Base-by-base conservation (phyloP, 2,797 vertebrate species). In the Chrysocyon brachyurus region DNA sequence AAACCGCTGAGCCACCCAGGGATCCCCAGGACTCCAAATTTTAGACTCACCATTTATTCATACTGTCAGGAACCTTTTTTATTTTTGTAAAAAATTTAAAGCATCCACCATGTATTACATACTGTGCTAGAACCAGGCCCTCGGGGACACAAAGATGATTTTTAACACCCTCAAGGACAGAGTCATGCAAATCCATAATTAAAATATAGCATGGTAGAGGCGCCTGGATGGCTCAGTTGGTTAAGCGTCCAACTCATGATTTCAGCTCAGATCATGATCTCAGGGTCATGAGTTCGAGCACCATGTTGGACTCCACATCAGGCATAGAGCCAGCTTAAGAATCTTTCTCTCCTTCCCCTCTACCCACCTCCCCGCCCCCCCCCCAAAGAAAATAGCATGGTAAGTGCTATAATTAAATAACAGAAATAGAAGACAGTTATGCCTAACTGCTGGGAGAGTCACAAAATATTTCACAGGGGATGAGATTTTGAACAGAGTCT, bases 391-490 rank as follows among this genome's bases (percentile, higher is more conserved):
- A 68, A 68, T 17, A 33, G 19, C 73, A 64, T 11, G 16, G 28
- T 57, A 75, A 70, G 2, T 89, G 49, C 61, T 26, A 59, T 56
- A 70, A 91, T 85, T 57, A 73, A 93, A 73, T 12, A 84, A 70
- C 6, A 64, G 49, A 91, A 22, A 93, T 31, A 79, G 1, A 70
- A 87, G 36, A 87, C 1, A 63, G 46, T 31, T 90, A 84, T 8
- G 2, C 28, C 40, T 93, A 61, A 86, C n/a, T 63, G 52, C 93
- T 93, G 54, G 26, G 64, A 70, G n/a, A 87, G 40, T 84, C 46
- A 91, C 46, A 73, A 91, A 85, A 90, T 46, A 68, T 56, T 87
- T 95, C 82, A 96, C 66, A 94, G 64, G 31, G 46, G 40, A 86
- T n/a, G 61, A 89, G 72, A 59, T 84, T 88, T 63, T 82, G 73